Conservation (phyloP, 2,888 invertebrate genomes). For the Boloria euphrosyne region DNA sequence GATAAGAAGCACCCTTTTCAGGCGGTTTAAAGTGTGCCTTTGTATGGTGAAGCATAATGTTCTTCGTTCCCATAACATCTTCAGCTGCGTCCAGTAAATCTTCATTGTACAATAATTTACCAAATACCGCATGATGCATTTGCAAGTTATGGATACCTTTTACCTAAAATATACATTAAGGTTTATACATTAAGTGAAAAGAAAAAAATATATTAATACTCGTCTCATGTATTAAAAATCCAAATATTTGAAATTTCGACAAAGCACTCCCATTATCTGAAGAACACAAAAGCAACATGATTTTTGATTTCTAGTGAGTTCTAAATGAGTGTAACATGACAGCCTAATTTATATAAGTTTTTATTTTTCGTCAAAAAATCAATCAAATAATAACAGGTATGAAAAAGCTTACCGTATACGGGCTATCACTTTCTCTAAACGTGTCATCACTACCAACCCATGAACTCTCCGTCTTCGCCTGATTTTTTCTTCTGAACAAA, state of each 20-base stretch:
- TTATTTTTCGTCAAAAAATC: too few relatives aligned
- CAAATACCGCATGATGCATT: slow-evolving; percentile 79
- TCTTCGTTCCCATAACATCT: slow-evolving; percentile 76
- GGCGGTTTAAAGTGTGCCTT: slow-evolving; percentile 84
- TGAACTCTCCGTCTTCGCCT: slow-evolving; percentile 76
- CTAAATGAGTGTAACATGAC: too few relatives aligned
- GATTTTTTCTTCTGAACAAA: slow-evolving; percentile 75
- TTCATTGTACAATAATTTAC: slow-evolving; percentile 68
- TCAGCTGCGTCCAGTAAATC: slow-evolving; percentile 79
- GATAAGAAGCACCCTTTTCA: slow-evolving; percentile 81
- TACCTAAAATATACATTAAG: slow-evolving; percentile 58
- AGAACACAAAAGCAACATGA: too few relatives aligned
- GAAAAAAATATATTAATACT: neutral
- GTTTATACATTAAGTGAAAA: neutral
- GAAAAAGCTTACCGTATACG: slow-evolving; percentile 52
- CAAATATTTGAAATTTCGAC: too few relatives aligned
- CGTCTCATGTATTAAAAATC: too few relatives aligned
- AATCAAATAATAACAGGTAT: neutral
- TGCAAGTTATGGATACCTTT: slow-evolving; percentile 84
- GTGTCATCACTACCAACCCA: slow-evolving; percentile 77
- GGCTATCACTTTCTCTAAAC: slow-evolving; percentile 52
- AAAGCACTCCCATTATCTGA: too few relatives aligned
- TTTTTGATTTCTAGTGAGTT: too few relatives aligned
- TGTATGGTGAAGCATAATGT: slow-evolving; percentile 83
- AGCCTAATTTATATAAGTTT: too few relatives aligned